These are phyloP conservation scores for Nibea albiflora DNA, from an alignment of 2,113 vertebrate species.

Conservation along the genomic window DNA sequence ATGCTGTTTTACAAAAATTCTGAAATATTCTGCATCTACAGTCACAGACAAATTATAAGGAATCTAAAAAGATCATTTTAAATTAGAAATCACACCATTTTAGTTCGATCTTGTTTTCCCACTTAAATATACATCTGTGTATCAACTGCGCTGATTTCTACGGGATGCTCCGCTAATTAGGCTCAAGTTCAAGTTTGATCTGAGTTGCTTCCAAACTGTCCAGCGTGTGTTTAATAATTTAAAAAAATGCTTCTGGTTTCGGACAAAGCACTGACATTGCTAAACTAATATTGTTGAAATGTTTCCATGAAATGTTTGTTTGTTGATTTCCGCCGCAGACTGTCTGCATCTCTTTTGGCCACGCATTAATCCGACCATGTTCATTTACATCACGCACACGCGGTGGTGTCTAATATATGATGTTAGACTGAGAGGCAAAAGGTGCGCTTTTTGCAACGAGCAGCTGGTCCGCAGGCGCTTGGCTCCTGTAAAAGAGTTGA, in stretches of 20 bases:
- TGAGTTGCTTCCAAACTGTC: neutral
- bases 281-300: neutral
- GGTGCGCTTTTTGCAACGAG: constrained; percentile 39
- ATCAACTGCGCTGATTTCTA: neutral
- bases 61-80: neutral
- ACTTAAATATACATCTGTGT: neutral
- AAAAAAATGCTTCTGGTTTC: neutral
- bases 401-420: constrained; percentile 23
- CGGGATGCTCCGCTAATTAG: constrained; percentile 8
- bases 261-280: neutral
- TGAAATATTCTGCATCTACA: constrained; percentile 6
- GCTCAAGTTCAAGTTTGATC: constrained; percentile 38
- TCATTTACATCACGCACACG: constrained; percentile 11
- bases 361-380: neutral
- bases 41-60: neutral
- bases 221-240: neutral
- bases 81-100: too few relatives aligned
- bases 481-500: constrained; percentile 68
- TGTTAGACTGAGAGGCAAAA: constrained; percentile 13
- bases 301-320: constrained; percentile 10
- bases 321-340: neutral
- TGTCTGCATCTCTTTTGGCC: neutral
- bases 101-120: neutral
- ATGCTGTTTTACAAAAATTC: constrained; percentile 1
- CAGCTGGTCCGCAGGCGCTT: constrained; percentile 66